Evolutionary conservation across 2,888 invertebrate species (phyloP).

Genomic region (Sminthurinus aureus): DNA sequence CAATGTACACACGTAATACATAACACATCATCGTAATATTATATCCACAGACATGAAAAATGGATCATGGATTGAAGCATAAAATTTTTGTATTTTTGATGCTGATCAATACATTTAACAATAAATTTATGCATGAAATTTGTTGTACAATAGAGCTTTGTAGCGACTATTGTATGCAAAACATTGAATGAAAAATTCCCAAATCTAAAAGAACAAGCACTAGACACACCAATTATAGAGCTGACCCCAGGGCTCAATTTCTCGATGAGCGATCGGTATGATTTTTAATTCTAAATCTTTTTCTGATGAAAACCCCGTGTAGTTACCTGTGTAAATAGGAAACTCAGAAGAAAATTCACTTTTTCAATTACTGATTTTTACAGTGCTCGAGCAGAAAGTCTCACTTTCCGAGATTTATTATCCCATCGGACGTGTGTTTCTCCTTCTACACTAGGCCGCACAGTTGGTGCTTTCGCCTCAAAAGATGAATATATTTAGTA

Average conservation of each 20-base stretch:
- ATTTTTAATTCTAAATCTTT: background rate
- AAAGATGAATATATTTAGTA: conserved; percentile 12
- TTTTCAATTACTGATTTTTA: background rate
- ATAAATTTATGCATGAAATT: too few relatives aligned
- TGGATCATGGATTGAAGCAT: background rate
- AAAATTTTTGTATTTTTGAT: background rate
- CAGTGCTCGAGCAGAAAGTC: conserved; percentile 47
- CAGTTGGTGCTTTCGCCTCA: background rate
- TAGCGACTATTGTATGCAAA: conserved; percentile 39
- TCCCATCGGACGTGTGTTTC: conserved; percentile 47
- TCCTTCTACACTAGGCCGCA: conserved; percentile 23
- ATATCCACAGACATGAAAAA: background rate
- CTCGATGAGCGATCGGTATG: conserved; percentile 48
- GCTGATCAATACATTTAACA: too few relatives aligned
- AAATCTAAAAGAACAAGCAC: conserved; percentile 36
- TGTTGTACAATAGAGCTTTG: conserved; percentile 36
- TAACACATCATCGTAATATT: background rate
- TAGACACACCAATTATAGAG: conserved; percentile 46
- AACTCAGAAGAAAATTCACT: background rate
- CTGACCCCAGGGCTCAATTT: conserved; percentile 42
- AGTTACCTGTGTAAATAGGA: too few relatives aligned
- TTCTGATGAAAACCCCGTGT: too few relatives aligned
- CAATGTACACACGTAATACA: background rate
- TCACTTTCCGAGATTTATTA: conserved; percentile 51
- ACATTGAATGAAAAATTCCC: conserved; percentile 47